Percentiles rank a stretch among this genome's conserved stretches.
phyloP scores from a whole-genome alignment of 2,797 vertebrate species.

The Gymnothorax javanicus region DNA sequence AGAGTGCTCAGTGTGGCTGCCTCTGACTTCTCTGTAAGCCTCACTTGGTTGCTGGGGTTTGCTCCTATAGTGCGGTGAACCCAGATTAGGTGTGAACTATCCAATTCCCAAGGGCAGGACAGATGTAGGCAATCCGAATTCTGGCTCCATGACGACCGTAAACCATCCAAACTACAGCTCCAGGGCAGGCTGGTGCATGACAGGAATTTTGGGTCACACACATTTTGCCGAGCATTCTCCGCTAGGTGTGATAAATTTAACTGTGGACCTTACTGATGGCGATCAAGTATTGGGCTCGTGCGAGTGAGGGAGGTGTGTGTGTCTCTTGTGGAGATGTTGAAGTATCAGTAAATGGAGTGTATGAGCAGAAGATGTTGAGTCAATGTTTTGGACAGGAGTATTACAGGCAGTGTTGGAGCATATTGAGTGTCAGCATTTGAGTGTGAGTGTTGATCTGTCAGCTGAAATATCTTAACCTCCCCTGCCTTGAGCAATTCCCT shows the following conservation, averaged over 20 bases:
- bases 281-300: background rate
- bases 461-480: background rate
- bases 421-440: background rate
- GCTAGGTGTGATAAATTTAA: background rate
- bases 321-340: background rate
- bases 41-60: background rate
- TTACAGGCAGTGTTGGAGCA: background rate
- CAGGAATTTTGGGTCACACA: background rate
- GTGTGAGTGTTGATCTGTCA: background rate
- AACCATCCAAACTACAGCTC: background rate
- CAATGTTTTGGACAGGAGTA: background rate
- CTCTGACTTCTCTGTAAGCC: background rate
- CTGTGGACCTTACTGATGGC: background rate
- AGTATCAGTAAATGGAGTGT: background rate
- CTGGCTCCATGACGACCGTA: background rate
- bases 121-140: background rate
- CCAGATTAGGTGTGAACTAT: background rate
- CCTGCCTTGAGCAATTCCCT: background rate
- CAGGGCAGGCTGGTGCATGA: background rate
- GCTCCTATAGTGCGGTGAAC: background rate
- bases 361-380: background rate
- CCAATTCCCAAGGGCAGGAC: background rate
- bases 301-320: background rate
- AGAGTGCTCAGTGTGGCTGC: background rate
- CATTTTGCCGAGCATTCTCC: background rate